A percentile compares a stretch with the other conserved stretches of the same genome.
These are phyloP conservation scores for Dendropsophus ebraccatus DNA, from an alignment of 2,113 vertebrate genomes.

Conservation along the genomic window DNA sequence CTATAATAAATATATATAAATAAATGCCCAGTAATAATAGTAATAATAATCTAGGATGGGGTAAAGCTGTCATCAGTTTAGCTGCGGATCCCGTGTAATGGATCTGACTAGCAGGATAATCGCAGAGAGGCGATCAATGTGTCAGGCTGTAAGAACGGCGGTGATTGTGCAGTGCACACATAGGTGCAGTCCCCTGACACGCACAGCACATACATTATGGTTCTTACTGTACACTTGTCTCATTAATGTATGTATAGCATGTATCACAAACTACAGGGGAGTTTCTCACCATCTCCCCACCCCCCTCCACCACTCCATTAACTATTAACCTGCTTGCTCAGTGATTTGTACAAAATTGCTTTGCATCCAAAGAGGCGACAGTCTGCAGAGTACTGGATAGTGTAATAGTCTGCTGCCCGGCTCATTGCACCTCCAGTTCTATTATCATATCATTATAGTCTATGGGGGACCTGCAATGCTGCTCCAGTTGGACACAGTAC, in stretches of 20 bases:
- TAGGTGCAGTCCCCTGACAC: background rate
- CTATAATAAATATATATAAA: too few relatives aligned
- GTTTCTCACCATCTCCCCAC: background rate
- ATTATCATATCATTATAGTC: too few relatives aligned
- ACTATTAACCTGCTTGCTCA: slow-evolving; percentile 22
- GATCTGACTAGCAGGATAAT: background rate
- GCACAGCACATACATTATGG: background rate
- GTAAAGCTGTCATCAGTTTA: background rate
- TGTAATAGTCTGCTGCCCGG: background rate
- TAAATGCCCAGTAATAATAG: too few relatives aligned
- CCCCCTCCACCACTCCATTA: slow-evolving; percentile 17
- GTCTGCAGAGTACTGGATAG: background rate
- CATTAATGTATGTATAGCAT: slow-evolving; percentile 33
- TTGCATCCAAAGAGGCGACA: background rate
- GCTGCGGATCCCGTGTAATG: background rate
- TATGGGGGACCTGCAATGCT: background rate
- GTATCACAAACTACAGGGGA: slow-evolving; percentile 12
- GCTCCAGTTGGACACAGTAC: too few relatives aligned
- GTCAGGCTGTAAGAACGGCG: background rate
- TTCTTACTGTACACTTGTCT: background rate
- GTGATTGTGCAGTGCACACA: background rate
- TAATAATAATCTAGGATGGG: too few relatives aligned
- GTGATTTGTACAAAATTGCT: slow-evolving; percentile 6
- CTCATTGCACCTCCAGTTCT: background rate
- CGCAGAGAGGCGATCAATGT: background rate